Evolutionary conservation across 2,888 invertebrate genomes (phyloP), one percentile per base, ranked within the genome.

Genomic region (Acleris emargana): DNA sequence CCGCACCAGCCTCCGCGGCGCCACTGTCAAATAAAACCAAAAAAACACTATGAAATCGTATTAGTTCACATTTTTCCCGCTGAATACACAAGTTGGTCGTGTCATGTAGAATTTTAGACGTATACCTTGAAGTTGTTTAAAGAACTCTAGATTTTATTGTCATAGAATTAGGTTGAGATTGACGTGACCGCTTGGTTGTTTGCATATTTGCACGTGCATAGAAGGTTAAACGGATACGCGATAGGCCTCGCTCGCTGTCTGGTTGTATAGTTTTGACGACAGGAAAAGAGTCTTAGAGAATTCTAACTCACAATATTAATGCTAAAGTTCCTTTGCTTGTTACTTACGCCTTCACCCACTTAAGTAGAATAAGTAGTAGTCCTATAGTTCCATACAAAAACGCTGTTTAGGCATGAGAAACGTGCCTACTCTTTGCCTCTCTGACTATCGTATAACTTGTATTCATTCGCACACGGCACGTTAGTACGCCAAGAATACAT

Each of bases 221-320:
- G 55, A 66, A 66, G 64, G 64, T 57, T 64, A 18, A 50, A 45
- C 17, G 47, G 55, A 55, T 55, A 60, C 55, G 60, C 55, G 64
- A 51, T 38, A 45, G 59, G 51, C 64, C 60, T 66, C 22, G 13
- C 60, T 66, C 22, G 13, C 6, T 13, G 54, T 51, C n/a, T 51
- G n/a, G 5, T 55, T 55, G 49, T 54, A 50, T 51, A 22, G 11
- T 50, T 55, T 59, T 18, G 38, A 38, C 13, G 38, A 38, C 38
- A 1, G 13, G 1, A 38, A 38, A 13, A 13, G 11, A 38, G 13
- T 11, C 38, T 13, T 13, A 4, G 13, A 38, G 11, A 38, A 38
- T 38, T 9, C 6, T n/a, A 7, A 17, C n/a, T 45, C n/a, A n/a
- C 16, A 45, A 7, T 25, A 25, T 25, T 25, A 25, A 25, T 1